Percentiles rank a stretch among this genome's conserved stretches.
phyloP scores from a whole-genome alignment of 2,797 vertebrate species.

The Chelidonichthys spinosus region DNA sequence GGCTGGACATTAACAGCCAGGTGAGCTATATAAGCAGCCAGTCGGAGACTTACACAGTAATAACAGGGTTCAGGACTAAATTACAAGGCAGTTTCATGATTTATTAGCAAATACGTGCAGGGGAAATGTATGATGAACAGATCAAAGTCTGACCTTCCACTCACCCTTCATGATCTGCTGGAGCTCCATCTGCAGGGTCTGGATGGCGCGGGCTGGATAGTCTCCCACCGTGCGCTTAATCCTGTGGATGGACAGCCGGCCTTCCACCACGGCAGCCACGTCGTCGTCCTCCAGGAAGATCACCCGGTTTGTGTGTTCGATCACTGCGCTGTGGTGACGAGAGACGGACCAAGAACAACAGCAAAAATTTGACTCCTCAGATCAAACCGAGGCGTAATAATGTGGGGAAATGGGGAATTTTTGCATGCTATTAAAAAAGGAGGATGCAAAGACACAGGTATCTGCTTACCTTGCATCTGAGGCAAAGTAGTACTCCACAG shows the following conservation, averaged over 20 bases:
- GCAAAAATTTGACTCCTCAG: constrained; percentile 5
- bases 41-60: constrained; percentile 31
- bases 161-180: constrained; percentile 99
- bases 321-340: constrained; percentile 88
- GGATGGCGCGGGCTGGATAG: constrained; percentile 93
- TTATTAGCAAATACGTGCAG: constrained; percentile 19
- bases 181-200: constrained; percentile 98
- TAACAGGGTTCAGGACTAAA: constrained; percentile 42
- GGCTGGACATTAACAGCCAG: constrained; percentile 8
- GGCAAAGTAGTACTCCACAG: constrained; percentile 98
- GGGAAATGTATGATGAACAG: neutral
- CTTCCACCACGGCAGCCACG: constrained; percentile 93
- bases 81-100: constrained; percentile 48
- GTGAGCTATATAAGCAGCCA: constrained; percentile 8
- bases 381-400: neutral
- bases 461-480: constrained; percentile 93
- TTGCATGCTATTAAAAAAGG: neutral
- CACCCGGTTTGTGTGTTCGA: constrained; percentile 97
- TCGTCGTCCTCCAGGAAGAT: constrained; percentile 99
- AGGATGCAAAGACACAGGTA: neutral
- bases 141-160: constrained; percentile 2
- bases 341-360: neutral
- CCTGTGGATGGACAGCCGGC: constrained; percentile 96
- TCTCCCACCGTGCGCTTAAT: constrained; percentile 94
- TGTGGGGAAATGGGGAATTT: neutral